Conservation (phyloP, 2,797 vertebrate species). For the Sebastiscus albofasciatus region DNA sequence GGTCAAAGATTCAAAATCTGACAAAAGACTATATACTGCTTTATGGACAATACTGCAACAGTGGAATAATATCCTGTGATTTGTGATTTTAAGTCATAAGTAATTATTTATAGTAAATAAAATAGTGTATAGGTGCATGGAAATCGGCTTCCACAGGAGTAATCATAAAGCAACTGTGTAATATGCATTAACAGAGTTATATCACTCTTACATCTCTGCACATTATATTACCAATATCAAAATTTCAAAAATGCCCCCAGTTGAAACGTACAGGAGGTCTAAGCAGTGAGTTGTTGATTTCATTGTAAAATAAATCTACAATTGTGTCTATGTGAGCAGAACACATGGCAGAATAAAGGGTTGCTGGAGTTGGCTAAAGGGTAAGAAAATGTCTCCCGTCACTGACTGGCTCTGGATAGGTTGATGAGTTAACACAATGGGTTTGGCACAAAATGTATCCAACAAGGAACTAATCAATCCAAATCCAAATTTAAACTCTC, state of each 20-base stretch:
- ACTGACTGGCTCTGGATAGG: neutral
- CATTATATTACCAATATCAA: neutral
- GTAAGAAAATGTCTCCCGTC: neutral
- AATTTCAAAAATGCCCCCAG: neutral
- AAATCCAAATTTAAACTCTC: neutral
- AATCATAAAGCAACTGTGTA: neutral
- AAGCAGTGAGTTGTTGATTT: neutral
- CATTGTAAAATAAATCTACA: neutral
- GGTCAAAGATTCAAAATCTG: slow-evolving; percentile 12
- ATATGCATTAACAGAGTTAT: neutral
- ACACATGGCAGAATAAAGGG: neutral
- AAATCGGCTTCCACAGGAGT: neutral
- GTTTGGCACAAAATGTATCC: neutral
- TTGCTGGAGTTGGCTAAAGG: neutral
- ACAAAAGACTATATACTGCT: neutral
- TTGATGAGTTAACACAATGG: neutral
- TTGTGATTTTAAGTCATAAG: neutral
- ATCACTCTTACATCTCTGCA: neutral
- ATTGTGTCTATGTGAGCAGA: neutral
- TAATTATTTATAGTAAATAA: neutral
- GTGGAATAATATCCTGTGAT: neutral
- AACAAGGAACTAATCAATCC: neutral
- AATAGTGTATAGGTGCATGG: neutral
- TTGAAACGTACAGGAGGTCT: neutral
- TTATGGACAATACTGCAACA: neutral